A percentile compares a stretch with the other conserved stretches of the same genome.
Conservation (phyloP, 2,113 vertebrate genomes). For the Sinocyclocheilus maitianheensis region DNA sequence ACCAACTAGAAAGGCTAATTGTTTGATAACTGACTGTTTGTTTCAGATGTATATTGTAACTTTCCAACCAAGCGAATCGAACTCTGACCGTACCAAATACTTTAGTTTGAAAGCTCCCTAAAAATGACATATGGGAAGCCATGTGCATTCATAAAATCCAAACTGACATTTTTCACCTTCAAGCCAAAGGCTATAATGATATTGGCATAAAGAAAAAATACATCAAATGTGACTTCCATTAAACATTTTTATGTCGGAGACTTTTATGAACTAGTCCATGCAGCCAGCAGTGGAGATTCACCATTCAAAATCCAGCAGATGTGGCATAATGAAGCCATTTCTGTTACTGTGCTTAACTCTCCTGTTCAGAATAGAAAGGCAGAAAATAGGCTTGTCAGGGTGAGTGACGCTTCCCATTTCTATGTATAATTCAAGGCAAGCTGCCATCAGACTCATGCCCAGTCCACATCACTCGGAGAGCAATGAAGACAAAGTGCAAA, state of each 20-base stretch:
- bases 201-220: constrained; percentile 21
- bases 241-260: background rate
- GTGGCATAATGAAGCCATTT: constrained; percentile 57
- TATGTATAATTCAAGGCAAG: constrained; percentile 67
- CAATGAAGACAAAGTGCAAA: constrained; percentile 65
- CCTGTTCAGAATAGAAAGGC: constrained; percentile 67
- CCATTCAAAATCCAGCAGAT: constrained; percentile 38
- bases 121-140: constrained; percentile 25
- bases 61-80: background rate
- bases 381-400: constrained; percentile 74
- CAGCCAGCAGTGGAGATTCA: constrained; percentile 16
- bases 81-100: background rate
- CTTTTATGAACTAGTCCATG: constrained; percentile 3
- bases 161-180: constrained; percentile 31
- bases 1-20: background rate
- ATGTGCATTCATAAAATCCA: constrained; percentile 29
- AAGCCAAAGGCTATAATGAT: constrained; percentile 39
- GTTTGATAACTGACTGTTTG: background rate
- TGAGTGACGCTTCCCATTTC: constrained; percentile 71
- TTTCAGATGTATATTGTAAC: background rate
- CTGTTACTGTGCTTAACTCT: constrained; percentile 63
- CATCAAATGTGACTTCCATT: constrained; percentile 29
- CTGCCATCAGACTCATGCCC: constrained; percentile 60
- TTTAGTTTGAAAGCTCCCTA: background rate
- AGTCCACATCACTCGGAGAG: constrained; percentile 43